phyloP scores from a whole-genome alignment of 2,797 vertebrate species.

The Epinephelus awoara region DNA sequence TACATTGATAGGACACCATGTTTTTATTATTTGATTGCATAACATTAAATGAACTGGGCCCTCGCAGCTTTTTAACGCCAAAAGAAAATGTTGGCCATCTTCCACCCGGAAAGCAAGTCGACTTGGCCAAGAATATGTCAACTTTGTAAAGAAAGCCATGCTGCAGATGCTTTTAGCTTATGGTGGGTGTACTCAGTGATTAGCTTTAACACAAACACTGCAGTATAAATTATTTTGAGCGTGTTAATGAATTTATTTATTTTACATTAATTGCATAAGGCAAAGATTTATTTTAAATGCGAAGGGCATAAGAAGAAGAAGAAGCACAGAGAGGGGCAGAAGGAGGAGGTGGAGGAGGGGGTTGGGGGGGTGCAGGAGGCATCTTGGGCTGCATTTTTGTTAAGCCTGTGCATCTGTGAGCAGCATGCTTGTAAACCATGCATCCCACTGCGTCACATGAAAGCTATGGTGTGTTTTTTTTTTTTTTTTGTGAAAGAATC shows the following conservation, averaged over 20 bases:
- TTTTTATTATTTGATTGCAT: conserved; percentile 82
- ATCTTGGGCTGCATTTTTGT: conserved; percentile 69
- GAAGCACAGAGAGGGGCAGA: conserved; percentile 23
- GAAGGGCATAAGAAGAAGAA: conserved; percentile 60
- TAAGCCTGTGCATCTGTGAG: conserved; percentile 80
- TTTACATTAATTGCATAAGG: conserved; percentile 72
- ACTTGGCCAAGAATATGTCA: conserved; percentile 88
- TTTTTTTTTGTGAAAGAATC: conserved; percentile 65
- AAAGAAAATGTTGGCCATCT: conserved; percentile 81
- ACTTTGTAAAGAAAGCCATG: conserved; percentile 78
- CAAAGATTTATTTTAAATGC: conserved; percentile 49
- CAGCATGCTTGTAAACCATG: conserved; percentile 83
- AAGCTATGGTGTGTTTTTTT: conserved; percentile 57
- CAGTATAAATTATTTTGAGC: conserved; percentile 74
- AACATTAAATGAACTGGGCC: conserved; percentile 80
- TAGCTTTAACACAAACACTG: conserved; percentile 80
- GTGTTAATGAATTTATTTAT: conserved; percentile 78
- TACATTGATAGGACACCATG: conserved; percentile 68
- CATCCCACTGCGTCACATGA: conserved; percentile 72
- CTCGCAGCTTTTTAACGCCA: conserved; percentile 76
- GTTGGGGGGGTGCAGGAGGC: conserved; percentile 20
- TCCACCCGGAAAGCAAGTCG: conserved; percentile 79
- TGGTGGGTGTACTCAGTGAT: conserved; percentile 79
- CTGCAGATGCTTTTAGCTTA: conserved; percentile 82
- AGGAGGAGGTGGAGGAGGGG: conserved; percentile 7